These are phyloP conservation scores for Drosophila subquinaria DNA, from an alignment of 2,888 invertebrate species.

Conservation along the genomic window DNA sequence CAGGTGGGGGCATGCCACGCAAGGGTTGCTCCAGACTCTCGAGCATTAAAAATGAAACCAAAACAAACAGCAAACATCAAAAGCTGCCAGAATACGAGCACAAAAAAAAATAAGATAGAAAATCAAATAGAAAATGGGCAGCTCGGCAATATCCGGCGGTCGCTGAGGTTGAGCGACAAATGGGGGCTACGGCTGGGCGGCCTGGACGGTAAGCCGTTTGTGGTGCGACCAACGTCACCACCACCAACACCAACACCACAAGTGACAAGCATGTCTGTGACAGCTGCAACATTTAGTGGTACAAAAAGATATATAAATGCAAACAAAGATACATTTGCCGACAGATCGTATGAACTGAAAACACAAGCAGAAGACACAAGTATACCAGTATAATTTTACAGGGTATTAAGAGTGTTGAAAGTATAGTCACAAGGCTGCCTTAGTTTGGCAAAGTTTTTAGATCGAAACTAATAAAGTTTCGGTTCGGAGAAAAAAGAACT, in stretches of 20 bases:
- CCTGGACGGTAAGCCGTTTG: constrained; percentile 51
- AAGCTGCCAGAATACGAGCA: constrained; percentile 58
- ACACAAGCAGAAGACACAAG: background rate
- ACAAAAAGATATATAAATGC: constrained; percentile 4
- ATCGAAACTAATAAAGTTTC: too few species aligned
- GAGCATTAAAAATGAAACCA: constrained; percentile 75
- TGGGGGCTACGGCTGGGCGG: constrained; percentile 43
- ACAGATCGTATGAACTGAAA: constrained; percentile 7
- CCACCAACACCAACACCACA: constrained; percentile 15
- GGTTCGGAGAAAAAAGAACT: too few species aligned
- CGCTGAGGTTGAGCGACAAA: constrained; percentile 10
- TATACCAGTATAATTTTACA: background rate
- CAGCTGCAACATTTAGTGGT: constrained; percentile 42
- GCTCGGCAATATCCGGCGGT: constrained; percentile 67
- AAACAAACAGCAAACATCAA: constrained; percentile 78
- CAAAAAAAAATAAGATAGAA: constrained; percentile 21
- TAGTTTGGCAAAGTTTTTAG: too few species aligned
- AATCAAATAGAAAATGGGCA: constrained; percentile 45
- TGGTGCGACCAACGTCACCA: constrained; percentile 10
- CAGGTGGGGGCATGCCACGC: constrained; percentile 25
- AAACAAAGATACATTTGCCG: background rate
- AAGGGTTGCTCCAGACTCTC: constrained; percentile 49
- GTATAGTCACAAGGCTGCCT: background rate
- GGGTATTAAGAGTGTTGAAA: background rate
- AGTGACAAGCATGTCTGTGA: constrained; percentile 58